Base-by-base conservation (phyloP, 2,888 invertebrate genomes). In the Deroplatys truncata region DNA sequence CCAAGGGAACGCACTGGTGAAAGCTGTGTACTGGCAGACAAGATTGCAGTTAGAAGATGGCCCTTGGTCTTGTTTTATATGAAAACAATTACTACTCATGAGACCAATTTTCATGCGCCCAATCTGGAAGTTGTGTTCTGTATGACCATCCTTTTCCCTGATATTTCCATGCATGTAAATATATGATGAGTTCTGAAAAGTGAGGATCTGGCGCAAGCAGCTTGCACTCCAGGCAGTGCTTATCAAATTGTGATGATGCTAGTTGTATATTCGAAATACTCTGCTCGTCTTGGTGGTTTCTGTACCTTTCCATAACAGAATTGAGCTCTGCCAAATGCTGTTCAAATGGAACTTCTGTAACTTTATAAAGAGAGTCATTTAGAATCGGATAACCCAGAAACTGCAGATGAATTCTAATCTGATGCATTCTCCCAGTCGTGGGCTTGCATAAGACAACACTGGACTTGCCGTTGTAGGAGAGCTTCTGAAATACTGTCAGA, bases 371-470 rank as follows among this genome's bases (percentile, higher is more conserved):
- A 0, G 98, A 98, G 93, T 99, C 99, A 93, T 99, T 99, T 10
- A 98, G 97, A 89, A 99, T 99, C 25, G 99, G 99, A 94, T 97
- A 98, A 84, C 99, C 99, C 92, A 99, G 95, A 94, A 97, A 99
- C 94, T 99, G 99, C 91, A 99, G 95, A 94, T 99, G 99, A 72
- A 99, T 99, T 91, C 99, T 95, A 92, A 99, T 99, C 94, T 99
- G 99, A 93, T 99, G 99, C 97, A 99, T 99, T 91, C 99, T 95
- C 2, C 99, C 99, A 0, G 99, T 99, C 92, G 97, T 97, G 1
- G 99, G 99, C 92, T 97, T 96, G 94, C 99, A 99, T 82, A 97
- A 95, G 15, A 99, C 98, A 43, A 99, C 97, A 92, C 99, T 99
- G 0, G 98, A 97, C 92, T 96, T 97, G 4, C 97, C 96, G 94